Percentiles rank a stretch among this genome's conserved stretches.
phyloP scores from a whole-genome alignment of 2,888 invertebrate species.

The Anarsia innoxiella region DNA sequence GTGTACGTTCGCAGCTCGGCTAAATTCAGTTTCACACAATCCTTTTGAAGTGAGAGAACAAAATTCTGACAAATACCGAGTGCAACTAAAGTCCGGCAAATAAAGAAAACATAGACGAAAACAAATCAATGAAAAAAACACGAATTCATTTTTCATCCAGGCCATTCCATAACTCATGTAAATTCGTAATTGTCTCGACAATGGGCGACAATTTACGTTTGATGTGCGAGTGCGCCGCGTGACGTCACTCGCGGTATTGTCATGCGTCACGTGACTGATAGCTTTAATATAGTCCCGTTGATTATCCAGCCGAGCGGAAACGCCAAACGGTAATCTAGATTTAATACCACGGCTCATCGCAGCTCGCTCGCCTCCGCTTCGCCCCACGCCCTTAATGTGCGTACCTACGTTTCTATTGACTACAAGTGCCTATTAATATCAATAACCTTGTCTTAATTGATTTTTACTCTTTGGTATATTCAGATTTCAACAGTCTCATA shows the following conservation, averaged over 20 bases:
- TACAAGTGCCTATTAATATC: too few relatives aligned
- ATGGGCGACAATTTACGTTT: constrained; percentile 41
- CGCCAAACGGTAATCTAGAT: constrained; percentile 70
- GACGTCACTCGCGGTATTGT: constrained; percentile 49
- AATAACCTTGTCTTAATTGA: too few relatives aligned
- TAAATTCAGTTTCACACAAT: too few relatives aligned
- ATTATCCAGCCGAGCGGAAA: constrained; percentile 64
- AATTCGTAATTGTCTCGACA: constrained; percentile 37
- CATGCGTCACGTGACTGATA: constrained; percentile 67
- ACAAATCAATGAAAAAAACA: constrained; percentile 13
- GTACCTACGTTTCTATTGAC: too few relatives aligned
- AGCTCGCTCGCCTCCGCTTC: constrained; percentile 33
- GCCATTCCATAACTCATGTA: constrained; percentile 27
- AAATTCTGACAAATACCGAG: too few relatives aligned
- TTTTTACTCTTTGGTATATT: too few relatives aligned
- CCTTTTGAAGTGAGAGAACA: too few relatives aligned
- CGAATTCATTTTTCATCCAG: constrained; percentile 17
- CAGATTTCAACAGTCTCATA: too few relatives aligned
- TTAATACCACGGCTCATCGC: constrained; percentile 66
- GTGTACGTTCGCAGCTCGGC: too few relatives aligned
- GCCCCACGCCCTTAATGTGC: constrained; percentile 25
- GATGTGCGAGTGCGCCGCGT: constrained; percentile 42
- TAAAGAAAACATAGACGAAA: too few relatives aligned
- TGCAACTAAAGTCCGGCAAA: too few relatives aligned
- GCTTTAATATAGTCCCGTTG: constrained; percentile 71